Evolutionary conservation across 2,888 invertebrate species (phyloP).

Genomic region (Troides helena): DNA sequence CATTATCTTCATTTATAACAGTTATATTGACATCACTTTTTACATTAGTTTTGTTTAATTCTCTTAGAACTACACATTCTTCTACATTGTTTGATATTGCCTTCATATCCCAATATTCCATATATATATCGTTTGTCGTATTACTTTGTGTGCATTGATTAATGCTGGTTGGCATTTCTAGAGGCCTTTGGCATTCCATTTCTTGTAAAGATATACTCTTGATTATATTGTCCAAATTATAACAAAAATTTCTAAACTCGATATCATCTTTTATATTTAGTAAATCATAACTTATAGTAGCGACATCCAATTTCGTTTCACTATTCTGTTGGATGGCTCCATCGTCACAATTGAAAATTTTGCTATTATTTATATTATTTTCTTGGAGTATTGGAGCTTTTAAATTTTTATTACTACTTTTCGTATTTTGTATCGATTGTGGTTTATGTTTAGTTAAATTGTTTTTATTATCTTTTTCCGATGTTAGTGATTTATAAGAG

Average conservation of each 20-base stretch:
- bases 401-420: neutral
- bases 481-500: conserved; percentile 39
- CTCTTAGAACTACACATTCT: neutral
- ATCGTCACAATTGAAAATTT: neutral
- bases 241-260: neutral
- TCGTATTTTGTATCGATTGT: neutral
- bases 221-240: neutral
- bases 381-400: neutral
- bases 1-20: neutral
- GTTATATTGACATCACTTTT: neutral
- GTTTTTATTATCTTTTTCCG: conserved; percentile 14
- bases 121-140: neutral
- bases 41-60: neutral
- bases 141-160: conserved; percentile 2
- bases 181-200: neutral
- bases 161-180: neutral
- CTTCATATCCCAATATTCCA: neutral
- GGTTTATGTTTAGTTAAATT: neutral
- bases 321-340: neutral
- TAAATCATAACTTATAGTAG: neutral
- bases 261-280: neutral
- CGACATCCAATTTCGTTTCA: neutral
- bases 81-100: neutral
- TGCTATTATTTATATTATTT: neutral
- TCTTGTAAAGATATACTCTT: neutral